phyloP scores from a whole-genome alignment of 2,113 vertebrate genomes.

The Trematomus loennbergii region DNA sequence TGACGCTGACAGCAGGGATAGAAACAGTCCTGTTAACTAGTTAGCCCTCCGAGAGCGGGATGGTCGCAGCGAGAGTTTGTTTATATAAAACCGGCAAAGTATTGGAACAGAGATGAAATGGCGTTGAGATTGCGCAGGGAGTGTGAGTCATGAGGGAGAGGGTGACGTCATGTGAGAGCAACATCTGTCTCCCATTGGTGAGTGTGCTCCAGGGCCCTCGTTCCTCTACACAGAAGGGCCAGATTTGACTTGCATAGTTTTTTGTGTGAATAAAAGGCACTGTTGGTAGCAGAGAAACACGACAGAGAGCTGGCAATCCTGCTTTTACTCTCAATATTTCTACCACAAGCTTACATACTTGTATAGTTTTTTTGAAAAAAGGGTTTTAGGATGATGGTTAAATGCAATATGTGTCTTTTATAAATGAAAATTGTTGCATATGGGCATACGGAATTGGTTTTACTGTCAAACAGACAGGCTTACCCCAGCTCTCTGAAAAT shows the following conservation, averaged over 20 bases:
- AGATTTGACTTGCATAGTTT: constrained; percentile 31
- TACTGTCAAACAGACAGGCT: background rate
- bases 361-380: background rate
- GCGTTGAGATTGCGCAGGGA: constrained; percentile 47
- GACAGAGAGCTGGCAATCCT: background rate
- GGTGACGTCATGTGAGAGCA: constrained; percentile 62
- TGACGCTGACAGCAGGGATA: constrained; percentile 28
- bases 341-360: background rate
- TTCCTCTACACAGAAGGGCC: constrained; percentile 14
- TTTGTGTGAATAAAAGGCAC: constrained; percentile 18
- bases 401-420: background rate
- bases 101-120: constrained; percentile 46
- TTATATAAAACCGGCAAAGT: constrained; percentile 33
- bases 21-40: constrained; percentile 53
- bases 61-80: constrained; percentile 32
- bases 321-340: background rate
- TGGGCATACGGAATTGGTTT: background rate
- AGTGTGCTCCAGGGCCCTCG: constrained; percentile 26
- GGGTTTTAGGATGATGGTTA: too few species aligned
- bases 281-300: constrained; percentile 4
- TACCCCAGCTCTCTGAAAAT: background rate
- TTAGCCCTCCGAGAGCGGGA: constrained; percentile 31
- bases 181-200: constrained; percentile 78
- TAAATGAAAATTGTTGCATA: background rate
- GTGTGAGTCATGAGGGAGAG: constrained; percentile 14